Percentiles rank a stretch among this genome's conserved stretches.
Evolutionary conservation across 2,888 invertebrate species (phyloP).

Genomic region (Drosophila ustulata): DNA sequence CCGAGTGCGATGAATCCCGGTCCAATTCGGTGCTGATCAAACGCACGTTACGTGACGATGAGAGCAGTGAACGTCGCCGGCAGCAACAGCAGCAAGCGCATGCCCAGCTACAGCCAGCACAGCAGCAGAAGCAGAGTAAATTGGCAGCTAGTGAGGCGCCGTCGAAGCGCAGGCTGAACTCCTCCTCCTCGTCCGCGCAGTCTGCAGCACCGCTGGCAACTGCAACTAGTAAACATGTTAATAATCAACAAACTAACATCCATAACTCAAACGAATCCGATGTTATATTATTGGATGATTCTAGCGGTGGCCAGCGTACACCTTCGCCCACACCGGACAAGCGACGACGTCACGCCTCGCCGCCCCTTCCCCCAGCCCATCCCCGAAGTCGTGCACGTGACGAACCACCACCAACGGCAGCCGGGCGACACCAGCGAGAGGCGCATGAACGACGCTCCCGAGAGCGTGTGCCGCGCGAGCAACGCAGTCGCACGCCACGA

Average conservation of each 20-base stretch:
- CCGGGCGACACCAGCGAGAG: constrained; percentile 35
- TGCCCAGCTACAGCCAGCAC: not conserved
- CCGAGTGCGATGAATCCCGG: constrained; percentile 86
- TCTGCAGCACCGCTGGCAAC: constrained; percentile 73
- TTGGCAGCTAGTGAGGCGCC: constrained; percentile 38
- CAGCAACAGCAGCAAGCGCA: constrained; percentile 25
- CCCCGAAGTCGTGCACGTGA: constrained; percentile 45
- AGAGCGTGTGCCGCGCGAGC: constrained; percentile 24
- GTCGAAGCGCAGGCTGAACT: constrained; percentile 41
- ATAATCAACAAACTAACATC: constrained; percentile 83
- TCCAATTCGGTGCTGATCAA: constrained; percentile 61
- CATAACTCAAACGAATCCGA: constrained; percentile 85
- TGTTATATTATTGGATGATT: constrained; percentile 89
- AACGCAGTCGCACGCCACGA: constrained; percentile 65
- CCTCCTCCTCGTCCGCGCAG: constrained; percentile 41
- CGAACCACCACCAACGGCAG: constrained; percentile 46
- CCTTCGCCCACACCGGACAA: constrained; percentile 83
- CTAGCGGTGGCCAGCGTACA: constrained; percentile 87
- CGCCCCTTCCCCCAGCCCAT: constrained; percentile 16
- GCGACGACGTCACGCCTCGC: constrained; percentile 63
- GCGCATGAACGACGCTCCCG: constrained; percentile 47
- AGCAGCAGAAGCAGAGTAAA: constrained; percentile 27
- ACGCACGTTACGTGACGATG: constrained; percentile 40
- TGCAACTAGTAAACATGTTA: constrained; percentile 85
- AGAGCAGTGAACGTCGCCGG: constrained; percentile 26